phyloP scores from a whole-genome alignment of 2,888 invertebrate species.

The Drosophila crucigera region DNA sequence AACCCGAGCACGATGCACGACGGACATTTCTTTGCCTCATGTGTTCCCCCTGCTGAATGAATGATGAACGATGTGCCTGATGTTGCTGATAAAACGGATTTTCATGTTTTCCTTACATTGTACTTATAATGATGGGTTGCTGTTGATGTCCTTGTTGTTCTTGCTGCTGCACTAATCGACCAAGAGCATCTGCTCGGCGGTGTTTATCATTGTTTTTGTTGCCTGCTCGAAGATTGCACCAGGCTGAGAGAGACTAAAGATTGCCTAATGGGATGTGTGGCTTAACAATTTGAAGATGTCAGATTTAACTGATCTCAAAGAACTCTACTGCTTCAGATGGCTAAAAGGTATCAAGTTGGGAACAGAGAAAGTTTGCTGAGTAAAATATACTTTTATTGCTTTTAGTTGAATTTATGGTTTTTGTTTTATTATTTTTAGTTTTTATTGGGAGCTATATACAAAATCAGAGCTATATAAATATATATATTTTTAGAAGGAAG shows the following conservation, averaged over 20 bases:
- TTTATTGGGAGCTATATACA: too few relatives aligned
- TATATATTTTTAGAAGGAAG: background rate
- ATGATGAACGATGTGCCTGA: slow-evolving; percentile 43
- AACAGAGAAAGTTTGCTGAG: background rate
- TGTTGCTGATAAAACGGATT: slow-evolving; percentile 68
- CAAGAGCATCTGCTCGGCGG: slow-evolving; percentile 27
- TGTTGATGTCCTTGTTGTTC: slow-evolving; percentile 5
- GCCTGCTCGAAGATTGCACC: slow-evolving; percentile 5
- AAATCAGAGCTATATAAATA: background rate
- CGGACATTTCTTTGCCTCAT: slow-evolving; percentile 5
- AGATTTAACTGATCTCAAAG: background rate
- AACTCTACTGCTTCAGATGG: background rate
- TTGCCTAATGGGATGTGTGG: background rate
- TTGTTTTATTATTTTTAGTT: background rate
- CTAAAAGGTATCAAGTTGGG: background rate
- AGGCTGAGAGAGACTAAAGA: background rate
- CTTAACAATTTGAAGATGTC: background rate
- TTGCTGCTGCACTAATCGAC: slow-evolving; percentile 22
- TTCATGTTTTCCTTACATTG: slow-evolving; percentile 62
- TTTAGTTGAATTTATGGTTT: background rate
- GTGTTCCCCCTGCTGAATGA: slow-evolving; percentile 14
- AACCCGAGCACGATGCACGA: slow-evolving; percentile 24
- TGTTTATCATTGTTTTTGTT: slow-evolving; percentile 12
- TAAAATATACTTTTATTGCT: background rate
- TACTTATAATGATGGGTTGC: slow-evolving; percentile 29